Base-by-base conservation (phyloP, 2,888 invertebrate genomes). In the Petrolisthes manimaculis region DNA sequence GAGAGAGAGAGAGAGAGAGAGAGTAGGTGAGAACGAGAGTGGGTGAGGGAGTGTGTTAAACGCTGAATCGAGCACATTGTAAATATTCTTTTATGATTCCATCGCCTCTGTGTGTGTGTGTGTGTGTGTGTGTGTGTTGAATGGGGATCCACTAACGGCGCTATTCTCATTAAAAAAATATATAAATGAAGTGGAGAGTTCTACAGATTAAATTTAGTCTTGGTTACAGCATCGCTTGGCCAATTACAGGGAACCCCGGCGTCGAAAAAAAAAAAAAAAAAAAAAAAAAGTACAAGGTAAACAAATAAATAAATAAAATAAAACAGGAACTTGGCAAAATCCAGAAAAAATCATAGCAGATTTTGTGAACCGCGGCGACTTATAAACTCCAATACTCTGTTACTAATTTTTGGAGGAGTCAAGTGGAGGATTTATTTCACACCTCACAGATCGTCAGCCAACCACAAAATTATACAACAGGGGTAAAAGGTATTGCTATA, bases 381-480 rank as follows among this genome's bases (percentile, higher is more conserved):
- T n/a, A 71, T 1, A 12, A 71, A n/a, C 12, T n/a, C 6, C 71
- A n/a, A 21, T 1, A 18, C 71, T n/a, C 71, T 71, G 21, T 6
- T n/a, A 71, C 14, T 71, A 71, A 71, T 71, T 71, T 71, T 21
- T 1, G 71, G n/a, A 37, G 37, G 37, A 37, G 37, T 0, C 0
- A 2, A 37, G 37, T 37, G 61, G 18, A n/a, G n/a, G 71, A 71
- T 71, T 12, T n/a, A 71, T 71, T n/a, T n/a, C 71, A n/a, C 71
- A n/a, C n/a, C 71, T 71, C 71, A 71, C 71, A n/a, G 71, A 2
- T 71, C 21, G n/a, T 12, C 71, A 71, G n/a, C 21, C 71, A 21
- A 71, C 71, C 71, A n/a, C 71, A 71, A 71, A 71, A 71, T 71
- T n/a, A 71, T 71, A 71, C 21, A 71, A 71, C 71, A 21, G 71